Percentiles rank a stretch among this genome's conserved stretches.
phyloP scores from a whole-genome alignment of 2,888 invertebrate genomes.

The Branchinecta sandiegonensis region DNA sequence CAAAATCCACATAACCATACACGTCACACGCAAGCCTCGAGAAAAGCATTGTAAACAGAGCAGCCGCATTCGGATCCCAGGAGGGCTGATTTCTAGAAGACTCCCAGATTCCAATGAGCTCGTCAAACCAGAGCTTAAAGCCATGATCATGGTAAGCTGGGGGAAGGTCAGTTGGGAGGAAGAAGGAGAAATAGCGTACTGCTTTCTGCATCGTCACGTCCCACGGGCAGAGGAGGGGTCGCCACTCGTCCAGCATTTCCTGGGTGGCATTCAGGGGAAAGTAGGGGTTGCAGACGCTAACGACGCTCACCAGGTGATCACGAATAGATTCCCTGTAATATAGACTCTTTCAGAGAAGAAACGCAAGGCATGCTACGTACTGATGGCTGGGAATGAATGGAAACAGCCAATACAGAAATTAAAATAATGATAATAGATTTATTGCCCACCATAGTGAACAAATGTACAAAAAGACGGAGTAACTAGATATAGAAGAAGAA shows the following conservation, averaged over 20 bases:
- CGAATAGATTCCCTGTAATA: background rate
- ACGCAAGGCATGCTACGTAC: too few relatives aligned
- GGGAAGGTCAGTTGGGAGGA: conserved; percentile 56
- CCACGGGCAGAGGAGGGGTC: conserved; percentile 64
- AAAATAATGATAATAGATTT: too few relatives aligned
- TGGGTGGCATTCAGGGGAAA: conserved; percentile 57
- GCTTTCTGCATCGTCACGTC: conserved; percentile 37
- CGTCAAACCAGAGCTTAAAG: conserved; percentile 57
- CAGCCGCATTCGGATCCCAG: conserved; percentile 56
- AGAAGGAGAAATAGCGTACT: conserved; percentile 51
- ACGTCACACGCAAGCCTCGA: conserved; percentile 54
- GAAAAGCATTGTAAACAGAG: conserved; percentile 58
- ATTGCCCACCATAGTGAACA: too few relatives aligned
- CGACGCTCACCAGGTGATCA: conserved; percentile 15
- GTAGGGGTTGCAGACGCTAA: conserved; percentile 40
- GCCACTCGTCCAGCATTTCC: conserved; percentile 69
- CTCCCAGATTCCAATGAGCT: conserved; percentile 62
- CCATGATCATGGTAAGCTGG: conserved; percentile 48
- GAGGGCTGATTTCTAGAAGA: conserved; percentile 53
- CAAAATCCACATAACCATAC: conserved; percentile 57
- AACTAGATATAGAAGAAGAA: too few relatives aligned
- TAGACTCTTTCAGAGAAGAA: too few relatives aligned
- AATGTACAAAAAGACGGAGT: too few relatives aligned
- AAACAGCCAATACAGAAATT: too few relatives aligned
- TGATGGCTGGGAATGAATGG: too few relatives aligned